phyloP scores from a whole-genome alignment of 2,888 invertebrate genomes.

The Ametastegia equiseti region DNA sequence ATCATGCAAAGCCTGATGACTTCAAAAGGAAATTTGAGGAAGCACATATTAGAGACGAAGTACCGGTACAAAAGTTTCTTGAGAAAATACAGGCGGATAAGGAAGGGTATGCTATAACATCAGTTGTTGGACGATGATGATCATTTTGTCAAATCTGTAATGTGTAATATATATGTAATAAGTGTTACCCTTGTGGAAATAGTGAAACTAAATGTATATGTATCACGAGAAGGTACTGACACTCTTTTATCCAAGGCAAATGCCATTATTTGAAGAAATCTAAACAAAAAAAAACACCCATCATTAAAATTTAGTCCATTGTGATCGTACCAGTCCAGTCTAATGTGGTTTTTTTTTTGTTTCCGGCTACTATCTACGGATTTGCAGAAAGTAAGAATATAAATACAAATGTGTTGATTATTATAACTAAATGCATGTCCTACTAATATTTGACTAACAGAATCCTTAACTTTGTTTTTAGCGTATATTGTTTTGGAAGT shows the following conservation, averaged over 20 bases:
- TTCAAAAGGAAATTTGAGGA: slow-evolving; percentile 89
- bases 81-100: slow-evolving; percentile 94
- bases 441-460: slow-evolving; percentile 34
- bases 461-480: slow-evolving; percentile 34
- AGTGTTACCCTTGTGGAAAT: background rate
- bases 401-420: slow-evolving; percentile 36
- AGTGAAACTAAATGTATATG: background rate
- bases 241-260: background rate
- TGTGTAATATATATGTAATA: background rate
- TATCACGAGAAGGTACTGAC: background rate
- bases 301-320: background rate
- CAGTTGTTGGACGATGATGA: background rate
- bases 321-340: slow-evolving; percentile 29
- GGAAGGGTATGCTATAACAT: slow-evolving; percentile 85
- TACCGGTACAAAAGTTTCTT: slow-evolving; percentile 91
- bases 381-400: slow-evolving; percentile 68
- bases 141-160: background rate
- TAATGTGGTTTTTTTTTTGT: slow-evolving; percentile 54
- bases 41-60: slow-evolving; percentile 85
- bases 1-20: slow-evolving; percentile 92
- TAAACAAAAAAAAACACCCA: too few species aligned
- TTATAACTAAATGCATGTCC: slow-evolving; percentile 23
- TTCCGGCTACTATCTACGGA: slow-evolving; percentile 61
- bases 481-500: slow-evolving; percentile 35
- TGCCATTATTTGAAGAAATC: background rate